phyloP scores from a whole-genome alignment of 2,113 vertebrate species.

The Sorex fumeus region DNA sequence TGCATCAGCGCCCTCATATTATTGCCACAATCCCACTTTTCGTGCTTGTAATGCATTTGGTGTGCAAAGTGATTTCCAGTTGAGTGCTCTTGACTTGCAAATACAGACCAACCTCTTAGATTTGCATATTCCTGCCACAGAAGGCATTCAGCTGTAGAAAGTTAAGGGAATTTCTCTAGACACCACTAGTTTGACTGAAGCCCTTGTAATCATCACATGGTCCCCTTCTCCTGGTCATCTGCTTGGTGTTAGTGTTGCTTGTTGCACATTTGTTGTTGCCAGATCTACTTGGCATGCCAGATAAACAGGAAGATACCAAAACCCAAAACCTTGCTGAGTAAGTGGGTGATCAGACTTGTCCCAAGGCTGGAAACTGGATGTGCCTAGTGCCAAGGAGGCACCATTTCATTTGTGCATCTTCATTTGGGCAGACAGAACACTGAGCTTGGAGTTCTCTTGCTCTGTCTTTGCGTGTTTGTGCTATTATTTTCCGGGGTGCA shows the following conservation, averaged over 20 bases:
- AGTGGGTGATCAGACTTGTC: neutral
- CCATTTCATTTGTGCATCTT: neutral
- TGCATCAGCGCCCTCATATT: fast-evolving
- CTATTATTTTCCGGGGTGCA: neutral
- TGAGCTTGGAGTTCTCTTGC: neutral
- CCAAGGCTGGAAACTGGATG: neutral
- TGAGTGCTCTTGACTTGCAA: neutral
- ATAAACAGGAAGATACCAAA: neutral
- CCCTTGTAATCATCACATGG: neutral
- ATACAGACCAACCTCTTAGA: neutral
- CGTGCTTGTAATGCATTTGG: neutral
- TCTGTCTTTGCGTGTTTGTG: neutral
- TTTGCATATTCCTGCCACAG: neutral
- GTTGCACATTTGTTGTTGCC: neutral
- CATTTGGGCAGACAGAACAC: neutral
- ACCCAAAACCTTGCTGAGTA: neutral
- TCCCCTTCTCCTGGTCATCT: too few relatives aligned
- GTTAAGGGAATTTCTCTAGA: neutral
- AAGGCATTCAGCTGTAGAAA: neutral
- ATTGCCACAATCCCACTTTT: neutral
- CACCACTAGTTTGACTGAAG: neutral
- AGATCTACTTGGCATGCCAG: neutral
- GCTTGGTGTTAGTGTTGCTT: neutral
- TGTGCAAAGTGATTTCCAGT: neutral
- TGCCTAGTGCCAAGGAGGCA: neutral